Conservation (phyloP, 2,888 invertebrate species). For the Melipona beecheii region DNA sequence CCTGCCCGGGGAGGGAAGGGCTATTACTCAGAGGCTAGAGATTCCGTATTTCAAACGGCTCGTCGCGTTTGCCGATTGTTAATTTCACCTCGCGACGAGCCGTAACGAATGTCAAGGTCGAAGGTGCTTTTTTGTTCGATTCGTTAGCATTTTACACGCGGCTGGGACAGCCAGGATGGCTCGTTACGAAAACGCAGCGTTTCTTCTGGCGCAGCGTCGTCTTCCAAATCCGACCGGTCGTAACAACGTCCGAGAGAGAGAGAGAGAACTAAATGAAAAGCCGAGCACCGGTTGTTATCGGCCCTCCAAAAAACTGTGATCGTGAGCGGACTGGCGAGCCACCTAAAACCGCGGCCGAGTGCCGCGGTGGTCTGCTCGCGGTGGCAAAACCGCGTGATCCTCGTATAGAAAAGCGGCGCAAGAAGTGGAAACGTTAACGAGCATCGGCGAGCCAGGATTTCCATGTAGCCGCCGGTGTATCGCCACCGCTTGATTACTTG, state of each 20-base stretch:
- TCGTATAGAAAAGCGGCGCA: conserved; percentile 47
- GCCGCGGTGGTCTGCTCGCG: conserved; percentile 42
- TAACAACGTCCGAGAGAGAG: background rate
- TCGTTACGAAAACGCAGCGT: background rate
- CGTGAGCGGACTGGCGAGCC: conserved; percentile 21
- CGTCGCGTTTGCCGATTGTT: conserved; percentile 5
- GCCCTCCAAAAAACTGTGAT: conserved; percentile 26
- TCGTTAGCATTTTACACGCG: background rate
- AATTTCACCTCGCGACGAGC: conserved; percentile 1
- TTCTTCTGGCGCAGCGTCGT: background rate
- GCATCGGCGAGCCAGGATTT: conserved; percentile 53
- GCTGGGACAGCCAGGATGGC: background rate
- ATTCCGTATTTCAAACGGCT: conserved; percentile 18
- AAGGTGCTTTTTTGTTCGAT: background rate
- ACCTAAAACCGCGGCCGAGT: conserved; percentile 36
- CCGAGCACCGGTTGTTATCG: background rate
- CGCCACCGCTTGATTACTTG: conserved; percentile 61
- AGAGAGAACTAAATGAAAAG: background rate
- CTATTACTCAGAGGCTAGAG: conserved; percentile 41
- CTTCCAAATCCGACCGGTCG: background rate
- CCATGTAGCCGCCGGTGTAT: conserved; percentile 54
- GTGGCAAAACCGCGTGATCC: conserved; percentile 48
- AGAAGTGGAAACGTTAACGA: conserved; percentile 61
- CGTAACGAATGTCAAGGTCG: background rate
- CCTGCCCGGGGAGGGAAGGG: conserved; percentile 31